Conservation (phyloP, 2,113 vertebrate species). For the Merops nubicus region DNA sequence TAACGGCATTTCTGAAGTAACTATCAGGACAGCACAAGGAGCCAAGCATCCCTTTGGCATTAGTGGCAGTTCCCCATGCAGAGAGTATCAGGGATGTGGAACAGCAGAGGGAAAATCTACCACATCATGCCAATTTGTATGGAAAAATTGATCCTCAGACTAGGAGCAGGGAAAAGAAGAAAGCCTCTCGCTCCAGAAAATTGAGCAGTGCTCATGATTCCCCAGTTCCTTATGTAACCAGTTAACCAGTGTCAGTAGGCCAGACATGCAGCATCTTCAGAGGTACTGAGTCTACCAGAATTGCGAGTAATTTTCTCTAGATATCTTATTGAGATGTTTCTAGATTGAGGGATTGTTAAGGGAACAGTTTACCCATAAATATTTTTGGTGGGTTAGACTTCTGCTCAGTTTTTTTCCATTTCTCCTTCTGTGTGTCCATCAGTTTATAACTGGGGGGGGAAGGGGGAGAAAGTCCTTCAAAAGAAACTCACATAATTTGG, state of each 20-base stretch:
- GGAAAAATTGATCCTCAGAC: slow-evolving; percentile 41
- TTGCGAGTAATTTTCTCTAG: not conserved
- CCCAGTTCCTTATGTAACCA: not conserved
- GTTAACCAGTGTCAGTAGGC: not conserved
- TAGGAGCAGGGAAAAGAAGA: slow-evolving; percentile 33
- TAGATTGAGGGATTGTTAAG: not conserved
- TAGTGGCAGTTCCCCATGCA: not conserved
- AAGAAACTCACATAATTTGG: not conserved
- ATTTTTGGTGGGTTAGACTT: not conserved
- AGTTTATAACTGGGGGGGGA: too few relatives aligned
- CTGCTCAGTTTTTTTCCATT: not conserved
- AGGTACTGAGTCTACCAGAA: not conserved
- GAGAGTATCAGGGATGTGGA: not conserved
- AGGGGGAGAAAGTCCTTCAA: not conserved
- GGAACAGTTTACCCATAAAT: not conserved
- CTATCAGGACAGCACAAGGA: not conserved
- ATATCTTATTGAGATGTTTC: not conserved
- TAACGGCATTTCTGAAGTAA: slow-evolving; percentile 45
- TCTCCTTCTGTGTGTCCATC: accelerated
- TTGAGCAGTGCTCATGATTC: not conserved
- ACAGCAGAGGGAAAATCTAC: slow-evolving; percentile 27
- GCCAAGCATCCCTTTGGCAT: slow-evolving; percentile 38
- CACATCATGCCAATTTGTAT: slow-evolving; percentile 2
- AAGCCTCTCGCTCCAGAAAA: not conserved
- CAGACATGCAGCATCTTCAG: slow-evolving; percentile 9